Evolutionary conservation across 2,797 vertebrate genomes (phyloP), one percentile per base, ranked within the genome.

Genomic region (Chaenodraco wilsoni): DNA sequence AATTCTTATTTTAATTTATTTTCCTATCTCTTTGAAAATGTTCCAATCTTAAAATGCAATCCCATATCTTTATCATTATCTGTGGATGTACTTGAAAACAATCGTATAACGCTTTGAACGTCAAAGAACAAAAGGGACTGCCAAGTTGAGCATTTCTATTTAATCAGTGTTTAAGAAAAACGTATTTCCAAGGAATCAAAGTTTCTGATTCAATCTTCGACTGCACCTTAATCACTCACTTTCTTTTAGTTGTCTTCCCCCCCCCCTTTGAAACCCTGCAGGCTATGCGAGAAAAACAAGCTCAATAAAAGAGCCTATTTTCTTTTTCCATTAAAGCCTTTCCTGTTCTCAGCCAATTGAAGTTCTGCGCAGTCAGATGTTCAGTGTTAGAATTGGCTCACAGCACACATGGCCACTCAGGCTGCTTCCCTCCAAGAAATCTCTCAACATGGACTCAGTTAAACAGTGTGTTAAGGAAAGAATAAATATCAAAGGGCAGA

Each of bases 331-430:
- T 31, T 11, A 43, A 65, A 73, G 6, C 9, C 3, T 56, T 72
- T 41, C 16, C 50, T 67, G 60, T 54, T 79, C 41, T 63, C 58
- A 52, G 72, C 69, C 73, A 76, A 78, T 66, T 72, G 78, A 65
- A 55, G 69, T 64, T 79, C 65, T 43, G 66, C 65, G 72, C 54
- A 37, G 59, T 87, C 57, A 73, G 72, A 82, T 85, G 68, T 75
- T 66, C 60, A 33, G 73, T 72, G 85, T 79, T 69, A 84, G 54
- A 81, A 77, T 76, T 57, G 59, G 50, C 58, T 78, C 82, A 51
- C 73, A 81, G 75, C 81, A 74, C 81, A 84, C 74, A 84, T 76
- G 85, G 79, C 52, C 50, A 57, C 46, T 67, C 79, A 65, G 64
- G 59, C 81, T 74, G 76, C 48, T 73, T 54, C 49, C 14, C 48